Base-by-base conservation (phyloP, 1,140 invertebrate genomes). In the Caenorhabditis elegans region DNA sequence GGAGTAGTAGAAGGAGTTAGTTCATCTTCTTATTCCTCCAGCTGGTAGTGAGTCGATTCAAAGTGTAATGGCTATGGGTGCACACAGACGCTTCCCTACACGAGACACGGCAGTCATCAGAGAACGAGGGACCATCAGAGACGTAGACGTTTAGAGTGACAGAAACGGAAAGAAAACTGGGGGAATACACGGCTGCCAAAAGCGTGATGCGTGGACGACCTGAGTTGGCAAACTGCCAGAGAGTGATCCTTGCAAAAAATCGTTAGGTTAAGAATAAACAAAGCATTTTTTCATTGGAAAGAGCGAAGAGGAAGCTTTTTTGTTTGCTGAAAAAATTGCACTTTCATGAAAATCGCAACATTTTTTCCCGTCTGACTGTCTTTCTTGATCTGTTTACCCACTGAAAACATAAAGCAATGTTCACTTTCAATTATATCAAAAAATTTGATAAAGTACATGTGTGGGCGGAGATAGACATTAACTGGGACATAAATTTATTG, bases 21-120 rank as follows among this genome's bases (percentile, higher is more conserved):
- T 70, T 70, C 60, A 70, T 70, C 34, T 39, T 70, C 60, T 13
- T 70, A 10, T 60, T 60, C 51, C 34, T 60, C 60, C 60, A 39
- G 34, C 34, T 70, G 60, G 60, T 70, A 13, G 60, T 1, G 34
- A 36, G 60, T 70, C 60, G 34, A 70, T 70, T 70, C 34, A n/a
- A 22, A 70, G 60, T 70, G 60, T 70, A 70, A 70, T 70, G 31
- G 31, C 19, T n/a, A 4, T 39, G 60, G 60, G 60, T 39, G 60
- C 60, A 70, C 60, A 39, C 60, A 39, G 34, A 39, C 5, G 1
- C 34, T n/a, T 43, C 22, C 60, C 17, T 70, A 2, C 34, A 22
- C 60, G 60, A 70, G 60, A 24, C 31, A 70, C n/a, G 17, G 34
- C n/a, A 39, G n/a, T 60, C 53, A 53, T 34, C 13, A 70, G 34